Percentiles rank a stretch among this genome's conserved stretches.
phyloP scores from a whole-genome alignment of 1,140 invertebrate genomes.

The Heliconius hermathena region DNA sequence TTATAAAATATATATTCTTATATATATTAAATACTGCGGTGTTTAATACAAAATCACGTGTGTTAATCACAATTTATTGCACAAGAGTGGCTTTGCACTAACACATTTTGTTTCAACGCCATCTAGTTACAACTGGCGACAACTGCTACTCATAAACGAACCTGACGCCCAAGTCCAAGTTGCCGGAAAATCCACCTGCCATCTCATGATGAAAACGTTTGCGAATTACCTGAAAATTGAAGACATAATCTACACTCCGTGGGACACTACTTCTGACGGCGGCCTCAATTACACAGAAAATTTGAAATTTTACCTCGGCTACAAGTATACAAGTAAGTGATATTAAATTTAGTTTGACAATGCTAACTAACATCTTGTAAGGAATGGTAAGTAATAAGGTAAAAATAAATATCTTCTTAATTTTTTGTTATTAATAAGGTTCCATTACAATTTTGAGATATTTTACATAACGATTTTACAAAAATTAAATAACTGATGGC shows the following conservation, averaged over 20 bases:
- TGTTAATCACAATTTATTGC: constrained; percentile 33
- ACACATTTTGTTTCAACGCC: constrained; percentile 63
- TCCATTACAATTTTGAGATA: no score
- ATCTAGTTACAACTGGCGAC: constrained; percentile 86
- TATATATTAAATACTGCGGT: no score
- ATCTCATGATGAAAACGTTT: constrained; percentile 86
- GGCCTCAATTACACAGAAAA: constrained; percentile 80
- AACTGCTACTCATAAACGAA: constrained; percentile 87
- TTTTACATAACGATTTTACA: no score
- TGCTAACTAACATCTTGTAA: background rate
- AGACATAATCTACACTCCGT: constrained; percentile 77
- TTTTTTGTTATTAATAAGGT: no score
- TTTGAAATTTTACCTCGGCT: constrained; percentile 71
- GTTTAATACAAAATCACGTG: background rate
- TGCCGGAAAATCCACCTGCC: constrained; percentile 85
- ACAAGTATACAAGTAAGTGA: constrained; percentile 83
- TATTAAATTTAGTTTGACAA: background rate
- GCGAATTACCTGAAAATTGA: constrained; percentile 84
- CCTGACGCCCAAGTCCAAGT: constrained; percentile 85
- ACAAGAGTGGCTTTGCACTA: constrained; percentile 46
- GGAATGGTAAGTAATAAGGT: background rate
- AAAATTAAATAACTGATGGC: background rate
- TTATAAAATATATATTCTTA: no score
- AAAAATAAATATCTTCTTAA: no score
- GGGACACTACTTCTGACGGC: constrained; percentile 83